Evolutionary conservation across 2,888 invertebrate species (phyloP), one percentile per base, ranked within the genome.

Genomic region (Lasioglossum zephyrum): DNA sequence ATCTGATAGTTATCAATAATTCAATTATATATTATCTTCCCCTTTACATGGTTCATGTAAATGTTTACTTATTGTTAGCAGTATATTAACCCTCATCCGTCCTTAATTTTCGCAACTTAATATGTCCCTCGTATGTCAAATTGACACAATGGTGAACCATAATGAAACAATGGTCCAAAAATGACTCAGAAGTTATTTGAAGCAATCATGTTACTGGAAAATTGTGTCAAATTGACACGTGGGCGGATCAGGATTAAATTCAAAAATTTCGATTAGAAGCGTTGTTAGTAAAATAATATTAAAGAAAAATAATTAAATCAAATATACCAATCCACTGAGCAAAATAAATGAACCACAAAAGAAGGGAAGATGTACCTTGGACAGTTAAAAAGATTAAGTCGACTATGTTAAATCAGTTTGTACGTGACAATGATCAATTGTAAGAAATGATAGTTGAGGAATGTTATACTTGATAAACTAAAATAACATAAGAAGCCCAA

Each of bases 1-100:
- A 94, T 94, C 94, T 95, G 88, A 90, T 83, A 92, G 87, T 91
- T 89, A 93, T 80, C 87, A 93, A 92, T 80, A 91, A 91, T 91
- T 90, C 91, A 86, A 86, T 88, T 91, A 77, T 85, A 88, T 86
- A 85, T 73, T 84, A 85, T 92, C 93, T 93, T 92, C 93, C 92
- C 91, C 93, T 91, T 91, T 88, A 87, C 91, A 92, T 93, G 92
- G 89, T 91, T 91, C 91, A 87, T 90, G 81, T 86, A 78, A 82
- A 11, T 53, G 70, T 47, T 39, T 77, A 77, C 73, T 60, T 73
- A 73, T 53, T 70, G n/a, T 66, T 70, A 75, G 60, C 47, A 49
- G 57, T n/a, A 11, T n/a, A 11, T n/a, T 57, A 57, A 57, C 57
- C 57, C n/a, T 11, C 57, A 57, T n/a, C 57, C 57, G 57, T n/a